These are phyloP conservation scores for Tautogolabrus adspersus DNA, from an alignment of 2,113 vertebrate species.

Conservation along the genomic window DNA sequence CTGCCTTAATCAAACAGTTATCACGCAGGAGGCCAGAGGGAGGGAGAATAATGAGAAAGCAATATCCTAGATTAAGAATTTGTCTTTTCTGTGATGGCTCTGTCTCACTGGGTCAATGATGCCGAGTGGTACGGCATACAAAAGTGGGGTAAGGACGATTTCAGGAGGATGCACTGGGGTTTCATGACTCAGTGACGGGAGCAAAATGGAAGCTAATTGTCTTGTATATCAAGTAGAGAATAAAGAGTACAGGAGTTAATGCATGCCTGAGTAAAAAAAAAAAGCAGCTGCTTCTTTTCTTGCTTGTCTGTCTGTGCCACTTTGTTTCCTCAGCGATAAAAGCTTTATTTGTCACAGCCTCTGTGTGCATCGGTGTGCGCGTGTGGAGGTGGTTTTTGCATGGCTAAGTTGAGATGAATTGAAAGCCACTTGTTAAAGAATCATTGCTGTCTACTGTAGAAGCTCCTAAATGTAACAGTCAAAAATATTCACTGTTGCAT, in stretches of 20 bases:
- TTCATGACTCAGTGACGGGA: constrained; percentile 10
- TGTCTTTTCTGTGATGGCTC: constrained; percentile 69
- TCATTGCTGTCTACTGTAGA: not conserved
- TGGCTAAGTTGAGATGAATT: not conserved
- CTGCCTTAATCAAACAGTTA: constrained; percentile 81
- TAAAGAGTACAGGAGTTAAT: not conserved
- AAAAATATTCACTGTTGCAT: constrained; percentile 12
- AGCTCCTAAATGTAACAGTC: not conserved
- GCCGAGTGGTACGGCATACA: constrained; percentile 49
- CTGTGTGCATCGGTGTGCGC: rapidly evolving
- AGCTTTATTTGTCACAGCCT: not conserved
- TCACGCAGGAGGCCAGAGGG: constrained; percentile 71
- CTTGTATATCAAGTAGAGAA: not conserved
- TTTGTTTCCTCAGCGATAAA: constrained; percentile 3
- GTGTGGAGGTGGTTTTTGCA: too few species aligned
- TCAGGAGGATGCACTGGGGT: not conserved
- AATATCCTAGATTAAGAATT: constrained; percentile 79
- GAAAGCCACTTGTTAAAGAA: not conserved
- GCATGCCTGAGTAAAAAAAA: not conserved
- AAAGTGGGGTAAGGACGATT: constrained; percentile 7
- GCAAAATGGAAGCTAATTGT: constrained; percentile 2
- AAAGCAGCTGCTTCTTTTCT: not conserved
- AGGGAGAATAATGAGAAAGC: constrained; percentile 75
- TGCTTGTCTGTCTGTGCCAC: not conserved
- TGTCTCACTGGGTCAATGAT: constrained; percentile 60